Evolutionary conservation across 1,140 invertebrate species (phyloP).

Genomic region (Antheraea pernyi): DNA sequence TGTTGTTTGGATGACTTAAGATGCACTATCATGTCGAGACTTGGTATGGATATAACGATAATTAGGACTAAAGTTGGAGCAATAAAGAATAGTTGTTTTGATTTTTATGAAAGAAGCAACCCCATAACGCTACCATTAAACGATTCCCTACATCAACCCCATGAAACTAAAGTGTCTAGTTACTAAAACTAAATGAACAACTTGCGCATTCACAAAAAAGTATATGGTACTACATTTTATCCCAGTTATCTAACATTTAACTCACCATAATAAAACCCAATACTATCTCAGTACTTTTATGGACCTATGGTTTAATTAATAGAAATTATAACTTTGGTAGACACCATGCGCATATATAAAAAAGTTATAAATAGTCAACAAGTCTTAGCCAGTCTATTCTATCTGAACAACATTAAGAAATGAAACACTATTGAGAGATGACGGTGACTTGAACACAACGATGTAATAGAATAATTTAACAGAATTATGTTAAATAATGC

Average conservation of each 20-base stretch:
- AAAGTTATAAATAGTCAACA: slow-evolving; percentile 35
- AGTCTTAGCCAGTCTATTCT: slow-evolving; percentile 17
- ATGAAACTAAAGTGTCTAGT: background rate
- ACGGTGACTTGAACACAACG: slow-evolving; percentile 33
- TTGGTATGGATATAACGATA: background rate
- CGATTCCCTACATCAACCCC: background rate
- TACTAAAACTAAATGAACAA: background rate
- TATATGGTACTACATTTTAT: background rate
- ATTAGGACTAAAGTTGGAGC: background rate
- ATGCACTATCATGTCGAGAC: background rate
- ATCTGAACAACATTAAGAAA: background rate
- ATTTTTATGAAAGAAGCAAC: background rate
- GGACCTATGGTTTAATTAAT: background rate
- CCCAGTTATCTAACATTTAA: background rate
- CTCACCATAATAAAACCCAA: background rate
- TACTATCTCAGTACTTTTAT: too few species aligned
- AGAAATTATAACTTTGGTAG: slow-evolving; percentile 11
- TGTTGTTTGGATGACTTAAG: background rate
- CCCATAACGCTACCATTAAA: background rate
- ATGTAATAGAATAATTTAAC: slow-evolving; percentile 25
- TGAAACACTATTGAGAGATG: slow-evolving; percentile 19
- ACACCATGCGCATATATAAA: background rate
- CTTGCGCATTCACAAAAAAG: background rate
- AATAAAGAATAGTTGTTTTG: background rate
- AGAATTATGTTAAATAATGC: background rate